Evolutionary conservation across 2,797 vertebrate species (phyloP).

Genomic region (Glyptemys insculpta): DNA sequence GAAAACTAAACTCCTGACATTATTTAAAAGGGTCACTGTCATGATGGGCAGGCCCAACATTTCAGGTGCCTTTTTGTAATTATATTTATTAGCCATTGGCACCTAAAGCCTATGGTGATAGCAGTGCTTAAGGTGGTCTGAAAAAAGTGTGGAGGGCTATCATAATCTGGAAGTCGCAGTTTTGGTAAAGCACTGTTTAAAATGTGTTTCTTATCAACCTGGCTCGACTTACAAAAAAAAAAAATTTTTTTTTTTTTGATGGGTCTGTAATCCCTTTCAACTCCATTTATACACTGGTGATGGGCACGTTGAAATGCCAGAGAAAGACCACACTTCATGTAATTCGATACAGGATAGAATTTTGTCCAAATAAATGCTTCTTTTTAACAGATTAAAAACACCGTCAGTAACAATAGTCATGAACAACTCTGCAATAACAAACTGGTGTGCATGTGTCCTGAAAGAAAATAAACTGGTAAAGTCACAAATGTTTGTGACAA

Average conservation of each 20-base stretch:
- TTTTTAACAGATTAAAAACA: not conserved
- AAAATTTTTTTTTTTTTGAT: not conserved
- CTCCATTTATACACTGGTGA: not conserved
- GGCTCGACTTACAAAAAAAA: not conserved
- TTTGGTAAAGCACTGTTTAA: not conserved
- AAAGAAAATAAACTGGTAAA: not conserved
- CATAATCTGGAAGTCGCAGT: not conserved
- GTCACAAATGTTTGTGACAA: not conserved
- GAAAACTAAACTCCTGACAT: constrained; percentile 34
- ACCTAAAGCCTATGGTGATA: not conserved
- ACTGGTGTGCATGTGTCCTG: not conserved
- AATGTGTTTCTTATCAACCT: not conserved
- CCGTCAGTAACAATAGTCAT: not conserved
- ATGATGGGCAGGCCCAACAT: not conserved
- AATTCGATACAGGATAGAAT: not conserved
- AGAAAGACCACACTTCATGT: not conserved
- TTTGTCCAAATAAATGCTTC: not conserved
- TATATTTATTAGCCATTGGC: constrained; percentile 23
- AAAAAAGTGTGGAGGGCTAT: not conserved
- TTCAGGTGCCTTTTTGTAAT: constrained; percentile 18
- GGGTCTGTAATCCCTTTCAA: not conserved
- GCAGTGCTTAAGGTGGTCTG: not conserved
- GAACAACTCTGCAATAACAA: not conserved
- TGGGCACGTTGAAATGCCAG: not conserved
- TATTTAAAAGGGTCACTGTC: constrained; percentile 21